Base-by-base conservation (phyloP, 2,797 vertebrate genomes). In the Chaetophractus vellerosus region DNA sequence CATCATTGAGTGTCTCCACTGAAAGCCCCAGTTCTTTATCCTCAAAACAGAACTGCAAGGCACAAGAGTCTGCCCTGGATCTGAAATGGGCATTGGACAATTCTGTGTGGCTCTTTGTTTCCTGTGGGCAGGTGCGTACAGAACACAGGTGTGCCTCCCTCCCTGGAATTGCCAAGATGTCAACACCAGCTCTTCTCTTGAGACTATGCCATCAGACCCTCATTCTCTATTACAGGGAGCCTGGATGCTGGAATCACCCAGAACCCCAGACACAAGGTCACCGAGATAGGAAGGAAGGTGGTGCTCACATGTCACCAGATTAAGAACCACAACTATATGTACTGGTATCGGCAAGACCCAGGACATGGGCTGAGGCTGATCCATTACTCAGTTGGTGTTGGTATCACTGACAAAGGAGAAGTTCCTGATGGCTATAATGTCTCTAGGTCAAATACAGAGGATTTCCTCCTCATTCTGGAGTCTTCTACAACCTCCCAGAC, bases 361-460 rank as follows among this genome's bases (percentile, higher is more conserved):
- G 93, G 74, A 1, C 45, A 80, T 0, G 82, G 78, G 1, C 82
- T 95, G 85, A 74, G 5, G 74, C 92, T 97, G 48, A 72, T 94
- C 52, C 0, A 84, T 18, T 94, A 95, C 3, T 96, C 96, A 21
- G 0, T 1, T 1, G 2, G 0, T n/a, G 0, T 0, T 5, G 0
- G 0, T 0, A 33, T 0, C 0, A 10, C 0, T 9, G 21, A 0
- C 0, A 79, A 76, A 68, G 93, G 78, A 79, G 94, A 97, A 0
- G 0, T 90, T 4, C 7, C 84, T 0, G 12, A 76, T 0, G 78
- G 90, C 11, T 97, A 93, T 90, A 63, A 0, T 0, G 81, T 50
- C 31, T 68, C 33, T 0, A 95, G 96, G 92, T 0, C 7, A 28
- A 31, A 4, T 0, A 75, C 0, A 4, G 8, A 79, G 18, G 0